Conservation (phyloP, 2,113 vertebrate genomes). For the Murina feae region DNA sequence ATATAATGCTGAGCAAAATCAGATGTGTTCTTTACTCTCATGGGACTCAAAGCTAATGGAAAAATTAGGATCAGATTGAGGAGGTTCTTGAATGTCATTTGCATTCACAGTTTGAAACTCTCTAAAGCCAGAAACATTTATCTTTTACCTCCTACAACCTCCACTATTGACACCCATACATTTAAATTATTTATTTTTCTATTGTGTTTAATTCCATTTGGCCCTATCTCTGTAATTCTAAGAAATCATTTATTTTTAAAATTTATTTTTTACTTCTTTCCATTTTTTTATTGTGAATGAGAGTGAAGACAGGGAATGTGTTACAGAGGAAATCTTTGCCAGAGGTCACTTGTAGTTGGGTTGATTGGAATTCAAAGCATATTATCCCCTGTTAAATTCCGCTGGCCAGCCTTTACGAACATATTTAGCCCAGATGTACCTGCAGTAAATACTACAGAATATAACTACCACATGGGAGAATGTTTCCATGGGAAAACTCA, state of each 20-base stretch:
- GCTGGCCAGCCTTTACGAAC: neutral
- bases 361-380: slow-evolving; percentile 53
- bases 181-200: slow-evolving; percentile 35
- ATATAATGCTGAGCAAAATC: neutral
- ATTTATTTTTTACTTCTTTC: slow-evolving; percentile 2
- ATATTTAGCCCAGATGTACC: slow-evolving; percentile 42
- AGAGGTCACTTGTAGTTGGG: slow-evolving; percentile 45
- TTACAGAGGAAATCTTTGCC: slow-evolving; percentile 2
- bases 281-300: neutral
- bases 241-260: neutral
- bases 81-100: neutral
- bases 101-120: neutral
- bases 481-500: slow-evolving; percentile 2
- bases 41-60: neutral
- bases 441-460: neutral
- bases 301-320: slow-evolving; percentile 32
- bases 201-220: neutral
- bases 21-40: neutral
- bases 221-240: neutral
- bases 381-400: slow-evolving; percentile 22
- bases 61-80: neutral
- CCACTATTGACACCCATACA: neutral
- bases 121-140: neutral
- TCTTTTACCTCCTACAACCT: neutral
- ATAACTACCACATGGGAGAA: slow-evolving; percentile 23